Evolutionary conservation across 2,113 vertebrate genomes (phyloP), one percentile per base, ranked within the genome.

Genomic region (Paracanthobrama guichenoti): DNA sequence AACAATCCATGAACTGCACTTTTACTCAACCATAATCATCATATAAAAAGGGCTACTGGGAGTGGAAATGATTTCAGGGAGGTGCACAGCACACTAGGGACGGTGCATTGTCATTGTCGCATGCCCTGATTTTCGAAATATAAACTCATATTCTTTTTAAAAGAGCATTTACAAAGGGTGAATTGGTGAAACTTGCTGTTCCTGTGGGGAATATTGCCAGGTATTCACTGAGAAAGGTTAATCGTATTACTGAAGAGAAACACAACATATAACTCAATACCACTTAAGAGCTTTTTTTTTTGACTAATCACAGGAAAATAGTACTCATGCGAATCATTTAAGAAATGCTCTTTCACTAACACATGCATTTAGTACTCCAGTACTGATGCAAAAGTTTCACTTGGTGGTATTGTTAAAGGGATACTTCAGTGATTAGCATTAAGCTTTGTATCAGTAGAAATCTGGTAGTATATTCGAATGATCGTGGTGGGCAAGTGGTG

Each of bases 211-310:
- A 72, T 71, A 86, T 87, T 64, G 84, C 74, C 81, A 42, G 22
- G 39, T 84, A 72, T 81, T 78, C 81, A 81, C 16, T 16, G 35
- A 81, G 69, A 81, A 84, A 88, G 84, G 87, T 84, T 81, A 85
- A 85, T 82, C 77, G 67, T 62, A 46, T 86, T 60, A 64, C 39
- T 57, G 69, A 82, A 76, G 62, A 28, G 55, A 81, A 75, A 10
- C 64, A 81, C 39, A 46, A 83, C 83, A 79, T 83, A n/a, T 74
- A 81, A 82, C 75, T 86, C 78, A 83, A 86, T 86, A 83, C 64
- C 74, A 79, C 53, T 86, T 62, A 79, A 50, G 16, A 73, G 46
- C 2, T 44, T 44, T 26, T 7, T 84, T 55, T 66, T 26, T 69
- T 22, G 35, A 69, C 9, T 42, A 69, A 69, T 69, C 35, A 69